Evolutionary conservation across 2,888 invertebrate genomes (phyloP), one percentile per base, ranked within the genome.

Genomic region (Mesoligia furuncula): DNA sequence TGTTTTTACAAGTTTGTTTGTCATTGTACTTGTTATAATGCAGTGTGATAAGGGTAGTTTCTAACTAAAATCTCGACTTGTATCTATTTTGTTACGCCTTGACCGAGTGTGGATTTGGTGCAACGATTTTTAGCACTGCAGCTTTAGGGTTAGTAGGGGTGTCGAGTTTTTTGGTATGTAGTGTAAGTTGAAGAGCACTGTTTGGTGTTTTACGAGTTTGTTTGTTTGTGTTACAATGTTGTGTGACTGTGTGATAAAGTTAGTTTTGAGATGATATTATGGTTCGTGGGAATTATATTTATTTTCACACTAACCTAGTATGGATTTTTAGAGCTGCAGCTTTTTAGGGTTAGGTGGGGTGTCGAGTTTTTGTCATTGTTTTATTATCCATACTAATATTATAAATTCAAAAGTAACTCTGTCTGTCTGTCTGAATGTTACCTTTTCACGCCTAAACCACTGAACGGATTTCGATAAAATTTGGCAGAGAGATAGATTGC

Each of bases 31-130:
- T 45, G 20, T n/a, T 15, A 45, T 5, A 48, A 24, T 39, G 13
- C 20, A 73, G 20, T 73, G 57, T 48, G 27, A 36, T 48, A 27
- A 24, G 24, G 11, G 17, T 31, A 17, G 11, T 7, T 36, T 51
- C 7, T 17, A 48, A 48, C 48, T 17, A 17, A 48, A 15, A 17
- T 48, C 48, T 74, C n/a, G 85, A 90, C 93, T 94, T 36, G 13
- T 9, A 13, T 48, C 48, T 48, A 48, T 27, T 93, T 92, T 91
- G 94, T 94, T 85, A 91, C 31, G 20, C 20, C 90, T 90, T 91
- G 88, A 90, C 90, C 91, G 90, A 88, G 90, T 90, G 89, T 90
- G 90, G 93, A 94, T 93, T 93, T 92, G 89, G 89, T 87, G 89
- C 89, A 85, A 90, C 89, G 92, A 93, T 94, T 93, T 93, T 94